Evolutionary conservation across 2,888 invertebrate species (phyloP).

Genomic region (Agrochola macilenta): DNA sequence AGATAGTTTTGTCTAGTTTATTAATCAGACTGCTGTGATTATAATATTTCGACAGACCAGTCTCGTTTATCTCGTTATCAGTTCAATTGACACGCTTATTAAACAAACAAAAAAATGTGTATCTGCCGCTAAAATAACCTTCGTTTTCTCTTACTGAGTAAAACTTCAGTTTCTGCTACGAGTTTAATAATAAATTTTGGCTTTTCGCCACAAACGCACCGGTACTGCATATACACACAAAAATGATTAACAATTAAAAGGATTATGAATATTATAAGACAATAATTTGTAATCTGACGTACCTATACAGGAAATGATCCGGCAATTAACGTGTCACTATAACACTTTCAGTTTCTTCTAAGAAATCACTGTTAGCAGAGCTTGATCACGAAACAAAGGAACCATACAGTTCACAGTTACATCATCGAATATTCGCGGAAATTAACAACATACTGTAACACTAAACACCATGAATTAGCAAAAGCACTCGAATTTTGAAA

Average conservation of each 20-base stretch:
- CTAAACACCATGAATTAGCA: slow-evolving; percentile 75
- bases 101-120: slow-evolving; percentile 46
- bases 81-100: slow-evolving; percentile 43
- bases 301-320: slow-evolving; percentile 74
- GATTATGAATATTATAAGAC: slow-evolving; percentile 33
- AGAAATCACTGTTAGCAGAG: slow-evolving; percentile 79
- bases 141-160: slow-evolving; percentile 73
- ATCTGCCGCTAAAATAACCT: slow-evolving; percentile 77
- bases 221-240: slow-evolving; percentile 69
- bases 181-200: slow-evolving; percentile 86
- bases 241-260: slow-evolving; percentile 54
- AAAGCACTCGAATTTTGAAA: slow-evolving; percentile 68
- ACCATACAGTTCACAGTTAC: slow-evolving; percentile 82
- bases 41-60: slow-evolving; percentile 16
- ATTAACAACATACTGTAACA: slow-evolving; percentile 71
- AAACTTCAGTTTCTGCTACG: slow-evolving; percentile 81
- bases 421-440: slow-evolving; percentile 83
- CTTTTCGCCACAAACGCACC: slow-evolving; percentile 80
- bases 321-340: slow-evolving; percentile 77
- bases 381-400: slow-evolving; percentile 78
- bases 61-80: slow-evolving; percentile 33
- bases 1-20: neutral
- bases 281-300: slow-evolving; percentile 67
- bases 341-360: slow-evolving; percentile 81
- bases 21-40: neutral